Evolutionary conservation across 1,140 invertebrate species (phyloP), one percentile per base, ranked within the genome.

Genomic region (Drosophila auraria): DNA sequence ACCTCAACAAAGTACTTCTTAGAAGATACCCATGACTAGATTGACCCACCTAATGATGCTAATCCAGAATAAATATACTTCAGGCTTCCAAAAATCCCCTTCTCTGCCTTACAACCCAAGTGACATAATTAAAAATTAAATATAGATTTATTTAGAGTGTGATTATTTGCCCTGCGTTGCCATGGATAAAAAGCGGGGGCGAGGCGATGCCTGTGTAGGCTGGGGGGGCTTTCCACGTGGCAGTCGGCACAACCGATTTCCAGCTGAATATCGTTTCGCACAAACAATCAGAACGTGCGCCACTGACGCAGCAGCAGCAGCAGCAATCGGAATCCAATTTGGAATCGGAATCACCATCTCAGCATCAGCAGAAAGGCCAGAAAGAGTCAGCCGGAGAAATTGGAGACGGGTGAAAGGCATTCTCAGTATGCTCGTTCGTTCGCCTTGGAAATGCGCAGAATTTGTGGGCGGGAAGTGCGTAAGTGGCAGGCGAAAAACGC

Each of bases 381-480:
- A 42, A 58, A 27, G 40, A 42, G 40, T 8, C 40, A 42, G 40
- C n/a, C 56, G 27, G 61, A 63, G 44, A 68, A 62, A 62, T 62
- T 12, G 17, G 60, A 62, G 58, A 49, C 23, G 30, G 50, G 51
- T 15, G 49, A 58, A 72, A 62, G 23, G 69, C 73, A 53, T 64
- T 59, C 23, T 59, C 23, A 36, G 14, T 20, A 2, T 17, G n/a
- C 20, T 2, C 53, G 30, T 54, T 38, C 60, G 45, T 25, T 65
- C n/a, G 20, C 56, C 33, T 64, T 25, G 53, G 62, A 65, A 57
- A 23, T 68, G 62, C 40, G 9, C 68, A 72, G 76, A 82, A 56
- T 47, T 82, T 54, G 74, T 73, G 71, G 83, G 83, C 71, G 83
- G 23, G 40, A 78, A 84, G 30, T 83, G 77, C 77, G 82, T 77